Conservation (phyloP, 2,888 invertebrate species). For the Nephrotoma guestfalica region DNA sequence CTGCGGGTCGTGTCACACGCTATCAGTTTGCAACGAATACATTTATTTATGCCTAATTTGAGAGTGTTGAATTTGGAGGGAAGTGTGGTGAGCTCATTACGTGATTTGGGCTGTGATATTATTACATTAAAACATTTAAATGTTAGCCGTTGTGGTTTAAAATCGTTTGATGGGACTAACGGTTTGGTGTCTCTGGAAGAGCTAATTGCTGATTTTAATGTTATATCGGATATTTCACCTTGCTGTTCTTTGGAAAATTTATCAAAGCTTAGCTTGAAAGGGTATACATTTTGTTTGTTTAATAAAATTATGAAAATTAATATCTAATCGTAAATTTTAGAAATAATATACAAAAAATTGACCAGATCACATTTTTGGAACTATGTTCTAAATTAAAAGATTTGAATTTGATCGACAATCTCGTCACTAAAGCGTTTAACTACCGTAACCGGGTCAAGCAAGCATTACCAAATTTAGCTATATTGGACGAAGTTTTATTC, state of each 20-base stretch:
- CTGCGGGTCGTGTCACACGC: conserved; percentile 49
- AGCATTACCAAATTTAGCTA: conserved; percentile 27
- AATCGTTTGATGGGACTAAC: conserved; percentile 51
- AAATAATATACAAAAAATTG: conserved; percentile 27
- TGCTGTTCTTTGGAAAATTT: conserved; percentile 39
- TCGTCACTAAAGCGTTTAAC: conserved; percentile 23
- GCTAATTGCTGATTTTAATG: conserved; percentile 47
- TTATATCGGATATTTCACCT: conserved; percentile 44
- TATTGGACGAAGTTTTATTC: conserved; percentile 29
- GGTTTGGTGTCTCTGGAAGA: conserved; percentile 45
- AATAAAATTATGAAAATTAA: not conserved
- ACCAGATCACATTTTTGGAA: conserved; percentile 25
- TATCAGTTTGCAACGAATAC: conserved; percentile 46
- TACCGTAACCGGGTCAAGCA: conserved; percentile 28
- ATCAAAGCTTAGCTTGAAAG: conserved; percentile 31
- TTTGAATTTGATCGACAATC: conserved; percentile 37
- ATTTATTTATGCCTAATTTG: conserved; percentile 45
- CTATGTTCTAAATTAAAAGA: conserved; percentile 37
- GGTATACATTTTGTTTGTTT: conserved; percentile 18
- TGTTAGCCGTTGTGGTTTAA: conserved; percentile 49
- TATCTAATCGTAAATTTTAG: conserved; percentile 4
- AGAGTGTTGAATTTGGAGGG: conserved; percentile 48
- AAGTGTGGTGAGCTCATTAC: conserved; percentile 46
- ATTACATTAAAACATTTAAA: conserved; percentile 34
- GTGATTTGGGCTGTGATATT: conserved; percentile 53